Evolutionary conservation across 2,113 vertebrate species (phyloP), one percentile per base, ranked within the genome.

Genomic region (Maccullochella peelii): DNA sequence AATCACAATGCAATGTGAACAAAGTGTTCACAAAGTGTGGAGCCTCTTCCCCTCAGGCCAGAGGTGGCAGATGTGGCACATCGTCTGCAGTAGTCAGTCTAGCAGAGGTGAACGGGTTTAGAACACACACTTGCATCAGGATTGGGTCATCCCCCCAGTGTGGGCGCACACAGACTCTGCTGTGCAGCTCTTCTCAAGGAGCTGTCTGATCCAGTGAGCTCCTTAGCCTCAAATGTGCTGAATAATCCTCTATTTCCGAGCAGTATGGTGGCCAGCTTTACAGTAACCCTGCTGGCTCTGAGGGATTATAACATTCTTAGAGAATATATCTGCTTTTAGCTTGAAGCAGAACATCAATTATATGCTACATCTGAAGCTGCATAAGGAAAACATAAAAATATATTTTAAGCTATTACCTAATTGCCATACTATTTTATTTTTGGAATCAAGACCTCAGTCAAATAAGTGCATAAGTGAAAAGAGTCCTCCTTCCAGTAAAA

Each of bases 171-270:
- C 79, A 73, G 74, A 47, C 82, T 20, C 62, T 61, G 78, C 72
- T 80, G 81, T 63, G 73, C 80, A 84, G 81, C 79, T 58, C 57
- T 63, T 59, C 18, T 83, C 59, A 80, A 79, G 73, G n/a, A 84
- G 74, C n/a, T 25, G 73, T 61, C 72, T 81, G 55, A 82, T 83
- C 62, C 83, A 84, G 72, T 70, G 79, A 79, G 65, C 52, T 66
- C 75, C 21, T 30, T 14, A 55, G 57, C 73, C 73, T 88, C 69
- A 63, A 77, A 87, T 72, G 76, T 81, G 72, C 49, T 71, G 77
- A 44, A 86, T 88, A 72, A 77, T 67, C 36, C 77, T 44, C 33
- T 80, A 54, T 68, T 76, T 66, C 66, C 44, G 33, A 65, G 54
- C 23, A 52, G 25, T 23, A 55, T 23, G 55, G 44, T 63, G 77